Evolutionary conservation across 2,888 invertebrate genomes (phyloP).

Genomic region (Mantis religiosa): DNA sequence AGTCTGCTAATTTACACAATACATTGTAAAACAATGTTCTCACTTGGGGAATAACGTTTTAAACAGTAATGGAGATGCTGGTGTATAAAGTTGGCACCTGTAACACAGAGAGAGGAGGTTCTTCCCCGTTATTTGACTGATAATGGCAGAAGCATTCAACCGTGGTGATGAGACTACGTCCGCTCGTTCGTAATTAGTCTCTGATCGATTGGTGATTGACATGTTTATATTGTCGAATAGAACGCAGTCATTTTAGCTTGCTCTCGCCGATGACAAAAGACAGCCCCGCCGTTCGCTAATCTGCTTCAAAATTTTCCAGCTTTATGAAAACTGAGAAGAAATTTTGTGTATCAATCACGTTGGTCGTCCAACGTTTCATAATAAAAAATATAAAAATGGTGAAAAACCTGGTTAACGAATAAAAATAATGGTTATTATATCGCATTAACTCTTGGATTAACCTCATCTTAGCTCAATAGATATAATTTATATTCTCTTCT

Average conservation of each 20-base stretch:
- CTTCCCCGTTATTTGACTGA: not conserved
- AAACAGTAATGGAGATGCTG: not conserved
- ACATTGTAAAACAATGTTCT: no score
- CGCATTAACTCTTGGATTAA: no score
- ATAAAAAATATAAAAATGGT: no score
- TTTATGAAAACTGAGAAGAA: not conserved
- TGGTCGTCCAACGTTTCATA: no score
- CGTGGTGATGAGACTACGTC: not conserved
- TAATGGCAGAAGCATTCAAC: not conserved
- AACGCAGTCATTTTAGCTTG: not conserved
- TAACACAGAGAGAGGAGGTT: not conserved
- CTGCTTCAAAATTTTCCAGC: not conserved
- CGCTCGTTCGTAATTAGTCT: not conserved
- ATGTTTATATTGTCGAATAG: not conserved
- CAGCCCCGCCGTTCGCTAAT: not conserved
- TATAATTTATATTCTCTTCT: no score
- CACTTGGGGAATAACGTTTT: no score
- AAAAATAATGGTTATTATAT: no score
- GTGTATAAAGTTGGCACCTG: not conserved
- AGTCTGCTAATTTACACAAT: no score
- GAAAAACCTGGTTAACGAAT: no score
- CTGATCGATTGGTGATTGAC: not conserved
- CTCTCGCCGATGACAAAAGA: not conserved
- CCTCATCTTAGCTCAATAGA: no score
- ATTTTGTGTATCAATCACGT: no score